phyloP scores from a whole-genome alignment of 2,797 vertebrate species.

The Squalus acanthias region DNA sequence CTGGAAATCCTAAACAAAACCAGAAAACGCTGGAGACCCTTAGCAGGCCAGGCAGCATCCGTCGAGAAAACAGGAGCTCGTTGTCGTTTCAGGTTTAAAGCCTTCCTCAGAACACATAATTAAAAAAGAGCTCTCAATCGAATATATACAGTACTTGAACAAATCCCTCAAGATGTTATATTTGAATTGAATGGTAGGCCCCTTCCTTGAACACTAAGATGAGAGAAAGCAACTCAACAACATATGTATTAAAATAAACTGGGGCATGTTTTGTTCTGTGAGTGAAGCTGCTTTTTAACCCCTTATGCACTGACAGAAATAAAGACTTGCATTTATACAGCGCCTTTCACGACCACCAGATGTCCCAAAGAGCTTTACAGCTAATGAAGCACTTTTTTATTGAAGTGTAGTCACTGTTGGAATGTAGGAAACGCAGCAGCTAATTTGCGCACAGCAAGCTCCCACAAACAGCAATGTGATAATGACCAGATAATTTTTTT shows the following conservation, averaged over 20 bases:
- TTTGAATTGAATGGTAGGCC: not conserved
- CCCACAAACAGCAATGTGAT: too few species aligned
- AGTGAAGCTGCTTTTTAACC: not conserved
- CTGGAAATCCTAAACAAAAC: not conserved
- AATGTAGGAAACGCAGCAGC: too few species aligned
- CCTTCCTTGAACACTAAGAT: not conserved
- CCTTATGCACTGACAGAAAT: not conserved
- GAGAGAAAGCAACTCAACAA: not conserved
- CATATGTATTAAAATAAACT: not conserved
- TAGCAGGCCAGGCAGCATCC: not conserved
- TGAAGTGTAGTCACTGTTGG: too few species aligned
- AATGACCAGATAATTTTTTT: too few species aligned
- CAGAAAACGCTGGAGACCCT: not conserved
- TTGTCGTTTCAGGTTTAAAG: not conserved
- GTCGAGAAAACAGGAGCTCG: not conserved
- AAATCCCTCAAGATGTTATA: not conserved
- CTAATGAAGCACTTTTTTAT: too few species aligned
- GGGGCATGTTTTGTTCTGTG: not conserved
- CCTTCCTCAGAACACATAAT: not conserved
- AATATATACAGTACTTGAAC: not conserved
- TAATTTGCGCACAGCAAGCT: too few species aligned
- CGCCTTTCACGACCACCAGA: too few species aligned
- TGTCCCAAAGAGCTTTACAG: too few species aligned
- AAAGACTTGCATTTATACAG: not conserved
- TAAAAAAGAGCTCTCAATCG: not conserved